phyloP scores from a whole-genome alignment of 2,797 vertebrate species.

The Acanthurus tractus region DNA sequence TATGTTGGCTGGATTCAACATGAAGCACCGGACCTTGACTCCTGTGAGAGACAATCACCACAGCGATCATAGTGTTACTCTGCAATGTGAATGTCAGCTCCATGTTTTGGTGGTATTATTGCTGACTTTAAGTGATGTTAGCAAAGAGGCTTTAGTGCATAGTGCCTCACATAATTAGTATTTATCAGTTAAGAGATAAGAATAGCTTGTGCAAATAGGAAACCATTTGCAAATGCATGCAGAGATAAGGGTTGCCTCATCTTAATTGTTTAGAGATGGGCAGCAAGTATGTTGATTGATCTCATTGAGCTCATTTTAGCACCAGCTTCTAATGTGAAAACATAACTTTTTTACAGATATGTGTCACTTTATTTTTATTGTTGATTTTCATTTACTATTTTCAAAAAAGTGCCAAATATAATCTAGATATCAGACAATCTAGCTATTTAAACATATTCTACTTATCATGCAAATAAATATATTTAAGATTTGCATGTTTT shows the following conservation, averaged over 20 bases:
- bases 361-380: slow-evolving; percentile 29
- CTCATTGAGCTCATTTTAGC: slow-evolving; percentile 10
- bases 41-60: slow-evolving; percentile 36
- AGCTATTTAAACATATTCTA: slow-evolving; percentile 26
- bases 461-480: slow-evolving; percentile 46
- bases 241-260: slow-evolving; percentile 17
- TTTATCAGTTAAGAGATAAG: slow-evolving; percentile 43
- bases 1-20: slow-evolving; percentile 78
- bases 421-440: slow-evolving; percentile 30
- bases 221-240: slow-evolving; percentile 17
- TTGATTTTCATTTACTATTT: slow-evolving; percentile 37
- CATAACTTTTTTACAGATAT: slow-evolving; percentile 17
- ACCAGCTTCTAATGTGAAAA: slow-evolving; percentile 55
- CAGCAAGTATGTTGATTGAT: slow-evolving; percentile 22
- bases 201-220: slow-evolving; percentile 27
- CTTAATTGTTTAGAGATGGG: slow-evolving; percentile 13
- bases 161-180: slow-evolving; percentile 36
- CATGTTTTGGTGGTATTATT: slow-evolving; percentile 23
- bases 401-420: slow-evolving; percentile 39
- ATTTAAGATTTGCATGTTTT: slow-evolving; percentile 52
- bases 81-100: slow-evolving; percentile 47
- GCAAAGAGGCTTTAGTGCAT: slow-evolving; percentile 9
- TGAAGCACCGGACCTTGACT: slow-evolving; percentile 42
- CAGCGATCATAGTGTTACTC: slow-evolving; percentile 40
- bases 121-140: slow-evolving; percentile 34